Base-by-base conservation (phyloP, 2,113 vertebrate genomes). In the Cavia aperea region DNA sequence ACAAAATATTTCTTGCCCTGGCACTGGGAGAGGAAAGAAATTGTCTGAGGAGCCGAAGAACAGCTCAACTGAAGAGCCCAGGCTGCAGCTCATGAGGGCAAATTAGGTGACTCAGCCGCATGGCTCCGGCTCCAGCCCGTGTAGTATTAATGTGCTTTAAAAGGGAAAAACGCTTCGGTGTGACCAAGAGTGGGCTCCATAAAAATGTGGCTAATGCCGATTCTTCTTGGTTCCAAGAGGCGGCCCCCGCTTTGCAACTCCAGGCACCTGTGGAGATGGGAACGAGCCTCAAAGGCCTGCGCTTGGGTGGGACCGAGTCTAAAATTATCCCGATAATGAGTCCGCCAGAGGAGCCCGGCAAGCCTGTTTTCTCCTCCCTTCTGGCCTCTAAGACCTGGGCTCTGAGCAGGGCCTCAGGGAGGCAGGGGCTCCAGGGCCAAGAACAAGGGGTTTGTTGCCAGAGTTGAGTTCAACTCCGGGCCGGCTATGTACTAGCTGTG, bases 1-100 rank as follows among this genome's bases (percentile, higher is more conserved):
- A 95, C 96, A 97, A 91, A 93, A 96, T 97, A 94, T 94, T 96
- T 96, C 96, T 96, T 84, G 96, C 94, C 84, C 95, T 96, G 96
- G 97, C 96, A 94, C 63, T 3, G 60, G 77, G 87, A 94, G 81
- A 96, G 95, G 96, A 97, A 96, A 97, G 96, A 97, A 96, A 93
- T 91, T 85, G 96, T 96, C 95, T 93, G 94, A 94, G 86, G 26
- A 87, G 26, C 95, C 1, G 5, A 56, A n/a, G 79, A 77, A 58
- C 70, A 68, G 93, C 87, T 94, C 26, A 13, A 49, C 88, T 49
- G 82, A 63, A 77, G 65, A 63, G 95, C 58, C 1, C 26, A 7
- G 49, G 36, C 49, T 66, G 91, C 88, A 33, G 12, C 54, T 82
- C 94, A 31, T n/a, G 82, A 81, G 95, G 94, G 81, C n/a, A 77